Base-by-base conservation (phyloP, 2,888 invertebrate genomes). In the Ophioninae sp. region DNA sequence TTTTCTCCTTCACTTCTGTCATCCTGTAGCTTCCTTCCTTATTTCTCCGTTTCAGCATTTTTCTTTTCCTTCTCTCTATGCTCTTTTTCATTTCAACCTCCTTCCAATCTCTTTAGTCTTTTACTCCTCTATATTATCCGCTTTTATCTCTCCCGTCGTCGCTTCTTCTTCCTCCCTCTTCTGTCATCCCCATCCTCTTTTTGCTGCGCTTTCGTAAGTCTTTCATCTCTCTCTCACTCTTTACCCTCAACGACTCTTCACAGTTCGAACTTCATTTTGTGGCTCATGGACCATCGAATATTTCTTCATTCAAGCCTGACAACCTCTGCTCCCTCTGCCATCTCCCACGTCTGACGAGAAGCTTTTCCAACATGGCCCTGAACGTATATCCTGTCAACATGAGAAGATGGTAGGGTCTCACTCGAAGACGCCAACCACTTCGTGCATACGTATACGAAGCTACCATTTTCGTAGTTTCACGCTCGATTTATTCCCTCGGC, bases 251-350 rank as follows among this genome's bases (percentile, higher is more conserved):
- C 81, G 85, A 85, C 88, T 88, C 82, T 83, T 87, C 86, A 87
- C 88, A 89, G 88, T 88, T 88, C 86, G 85, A 87, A 88, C 89
- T 90, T 92, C 90, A 92, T 92, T 92, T 92, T 91, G 91, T 91
- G 92, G 90, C 90, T 91, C 91, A 92, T 92, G 88, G 90, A 90
- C 89, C 90, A 88, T 89, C 90, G 88, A 91, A 91, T 91, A 90
- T 90, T 81, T 74, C 77, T 73, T 79, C 80, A 10, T 73, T 56
- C 59, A 51, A 58, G n/a, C 44, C 69, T 76, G 51, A 51, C 51
- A 17, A 51, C 51, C 17, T 0, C 51, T 51, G 17, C 51, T 44
- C 63, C 39, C 68, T 44, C 23, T 6, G 20, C 61, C n/a, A 23
- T 23, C 17, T n/a, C 37, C 51, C 6, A 10, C 8, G 71, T 10